Conservation (phyloP, 2,888 invertebrate genomes). For the Lacanobia wlatinum region DNA sequence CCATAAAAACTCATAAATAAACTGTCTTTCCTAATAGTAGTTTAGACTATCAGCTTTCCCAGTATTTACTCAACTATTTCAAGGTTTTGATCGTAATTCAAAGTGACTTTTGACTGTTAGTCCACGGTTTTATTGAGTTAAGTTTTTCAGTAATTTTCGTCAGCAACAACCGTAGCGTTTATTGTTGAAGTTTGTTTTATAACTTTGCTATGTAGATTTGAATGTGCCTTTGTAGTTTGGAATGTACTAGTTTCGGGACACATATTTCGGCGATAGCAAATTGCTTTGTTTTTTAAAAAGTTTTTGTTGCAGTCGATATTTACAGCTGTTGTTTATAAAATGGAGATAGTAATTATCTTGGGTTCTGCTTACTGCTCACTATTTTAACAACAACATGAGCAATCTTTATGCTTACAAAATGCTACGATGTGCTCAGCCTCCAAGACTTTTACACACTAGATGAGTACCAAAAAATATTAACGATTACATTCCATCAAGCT, state of each 20-base stretch:
- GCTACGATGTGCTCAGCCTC: too few species aligned
- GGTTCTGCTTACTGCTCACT: too few species aligned
- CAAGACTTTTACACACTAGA: too few species aligned
- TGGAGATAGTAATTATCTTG: background rate
- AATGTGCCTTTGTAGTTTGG: conserved; percentile 42
- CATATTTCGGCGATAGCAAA: conserved; percentile 14
- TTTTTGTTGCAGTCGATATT: background rate
- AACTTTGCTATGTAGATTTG: conserved; percentile 52
- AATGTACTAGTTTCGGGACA: conserved; percentile 26
- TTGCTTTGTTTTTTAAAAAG: background rate
- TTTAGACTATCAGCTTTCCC: background rate
- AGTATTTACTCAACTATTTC: conserved; percentile 50
- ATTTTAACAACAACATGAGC: too few species aligned
- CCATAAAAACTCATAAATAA: too few species aligned
- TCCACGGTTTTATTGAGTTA: conserved; percentile 66
- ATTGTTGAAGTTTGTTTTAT: conserved; percentile 55
- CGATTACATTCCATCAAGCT: too few species aligned
- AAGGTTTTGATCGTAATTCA: conserved; percentile 77
- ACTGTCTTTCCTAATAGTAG: too few species aligned
- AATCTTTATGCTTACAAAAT: too few species aligned
- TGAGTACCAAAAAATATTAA: too few species aligned
- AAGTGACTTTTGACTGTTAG: conserved; percentile 73
- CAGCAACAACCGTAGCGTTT: conserved; percentile 44
- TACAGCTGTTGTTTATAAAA: background rate
- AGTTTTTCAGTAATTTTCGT: conserved; percentile 72